Evolutionary conservation across 2,113 vertebrate genomes (phyloP).

Genomic region (Mandrillus leucophaeus): DNA sequence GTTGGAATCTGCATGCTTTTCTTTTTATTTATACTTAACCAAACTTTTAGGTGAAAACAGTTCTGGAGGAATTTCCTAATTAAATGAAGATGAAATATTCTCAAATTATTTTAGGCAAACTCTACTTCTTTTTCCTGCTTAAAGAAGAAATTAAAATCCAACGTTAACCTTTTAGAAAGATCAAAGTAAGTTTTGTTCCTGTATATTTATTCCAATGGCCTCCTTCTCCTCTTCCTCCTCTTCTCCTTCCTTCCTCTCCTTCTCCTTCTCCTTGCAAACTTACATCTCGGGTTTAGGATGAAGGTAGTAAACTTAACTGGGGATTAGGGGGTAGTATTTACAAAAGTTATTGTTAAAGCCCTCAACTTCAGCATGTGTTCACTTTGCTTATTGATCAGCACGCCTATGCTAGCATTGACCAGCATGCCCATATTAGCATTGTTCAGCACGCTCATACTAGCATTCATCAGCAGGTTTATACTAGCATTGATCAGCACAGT

Average conservation of each 20-base stretch:
- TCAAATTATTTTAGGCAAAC: constrained; percentile 7
- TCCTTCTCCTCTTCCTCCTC: too few species aligned
- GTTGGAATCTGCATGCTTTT: neutral
- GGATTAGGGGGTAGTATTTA: neutral
- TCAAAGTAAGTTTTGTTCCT: neutral
- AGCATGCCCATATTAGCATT: neutral
- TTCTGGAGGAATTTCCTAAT: constrained; percentile 43
- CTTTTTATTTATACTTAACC: constrained; percentile 2
- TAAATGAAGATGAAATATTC: constrained; percentile 35
- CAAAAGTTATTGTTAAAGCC: neutral
- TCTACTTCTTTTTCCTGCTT: neutral
- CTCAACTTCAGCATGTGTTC: rapidly evolving
- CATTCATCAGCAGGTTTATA: neutral
- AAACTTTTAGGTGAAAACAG: neutral
- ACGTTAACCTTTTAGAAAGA: constrained; percentile 16
- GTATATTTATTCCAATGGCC: rapidly evolving
- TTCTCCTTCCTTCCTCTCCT: neutral
- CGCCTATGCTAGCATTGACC: neutral
- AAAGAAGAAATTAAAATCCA: constrained; percentile 46
- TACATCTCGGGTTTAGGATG: neutral
- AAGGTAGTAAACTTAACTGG: too few species aligned
- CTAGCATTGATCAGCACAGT: neutral
- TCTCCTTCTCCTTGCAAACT: neutral
- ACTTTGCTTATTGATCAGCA: neutral
- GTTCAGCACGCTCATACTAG: too few species aligned